phyloP scores from a whole-genome alignment of 2,888 invertebrate genomes.

The Actias luna region DNA sequence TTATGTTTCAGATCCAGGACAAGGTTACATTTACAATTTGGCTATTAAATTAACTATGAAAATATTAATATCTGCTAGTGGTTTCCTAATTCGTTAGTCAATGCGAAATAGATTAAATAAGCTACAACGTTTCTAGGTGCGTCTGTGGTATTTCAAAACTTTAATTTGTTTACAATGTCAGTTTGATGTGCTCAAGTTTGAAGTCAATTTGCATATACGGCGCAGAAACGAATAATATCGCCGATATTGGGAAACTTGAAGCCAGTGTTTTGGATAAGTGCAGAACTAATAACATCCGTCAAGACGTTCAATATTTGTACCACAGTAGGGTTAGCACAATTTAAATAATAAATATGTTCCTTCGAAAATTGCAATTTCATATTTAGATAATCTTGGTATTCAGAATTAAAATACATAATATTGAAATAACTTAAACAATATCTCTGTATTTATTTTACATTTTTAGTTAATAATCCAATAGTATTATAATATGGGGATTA shows the following conservation, averaged over 20 bases:
- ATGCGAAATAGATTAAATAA: background rate
- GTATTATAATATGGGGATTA: background rate
- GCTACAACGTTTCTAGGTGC: background rate
- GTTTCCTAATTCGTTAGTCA: background rate
- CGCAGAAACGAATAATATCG: slow-evolving; percentile 57
- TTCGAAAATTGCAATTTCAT: background rate
- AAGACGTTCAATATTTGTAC: slow-evolving; percentile 56
- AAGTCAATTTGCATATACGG: slow-evolving; percentile 49
- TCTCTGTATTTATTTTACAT: background rate
- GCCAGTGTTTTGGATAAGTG: slow-evolving; percentile 51
- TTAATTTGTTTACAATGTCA: slow-evolving; percentile 47
- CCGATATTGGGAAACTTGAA: slow-evolving; percentile 69
- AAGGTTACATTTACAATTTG: too few species aligned
- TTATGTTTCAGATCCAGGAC: too few species aligned
- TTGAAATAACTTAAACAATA: background rate
- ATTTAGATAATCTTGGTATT: background rate
- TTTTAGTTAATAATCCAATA: background rate
- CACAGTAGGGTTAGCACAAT: slow-evolving; percentile 40
- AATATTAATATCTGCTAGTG: background rate
- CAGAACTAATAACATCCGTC: slow-evolving; percentile 53
- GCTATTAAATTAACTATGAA: too few species aligned
- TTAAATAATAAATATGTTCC: background rate
- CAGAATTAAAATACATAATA: background rate
- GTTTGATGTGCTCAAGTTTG: slow-evolving; percentile 42
- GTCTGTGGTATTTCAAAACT: slow-evolving; percentile 29